Conservation (phyloP, 2,113 vertebrate genomes). For the Misgurnus mizolepis region DNA sequence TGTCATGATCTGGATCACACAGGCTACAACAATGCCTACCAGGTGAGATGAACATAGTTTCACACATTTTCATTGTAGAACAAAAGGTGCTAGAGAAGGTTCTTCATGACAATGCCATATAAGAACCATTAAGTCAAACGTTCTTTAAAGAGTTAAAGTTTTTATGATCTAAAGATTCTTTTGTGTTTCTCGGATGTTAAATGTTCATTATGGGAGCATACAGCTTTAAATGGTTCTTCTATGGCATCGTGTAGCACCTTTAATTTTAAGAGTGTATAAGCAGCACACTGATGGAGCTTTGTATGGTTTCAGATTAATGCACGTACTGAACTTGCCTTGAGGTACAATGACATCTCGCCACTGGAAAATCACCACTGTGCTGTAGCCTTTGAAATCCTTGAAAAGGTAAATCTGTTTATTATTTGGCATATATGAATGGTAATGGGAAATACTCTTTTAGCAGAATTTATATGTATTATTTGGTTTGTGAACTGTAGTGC, state of each 20-base stretch:
- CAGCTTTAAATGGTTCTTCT: too few species aligned
- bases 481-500: too few species aligned
- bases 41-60: conserved; percentile 58
- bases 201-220: too few species aligned
- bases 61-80: neutral
- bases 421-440: neutral
- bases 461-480: too few species aligned
- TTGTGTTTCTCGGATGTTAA: too few species aligned
- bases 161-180: too few species aligned
- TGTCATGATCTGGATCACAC: conserved; percentile 81
- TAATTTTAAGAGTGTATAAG: too few species aligned
- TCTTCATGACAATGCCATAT: too few species aligned
- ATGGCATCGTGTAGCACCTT: too few species aligned
- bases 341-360: conserved; percentile 82
- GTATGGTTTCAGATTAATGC: conserved; percentile 74
- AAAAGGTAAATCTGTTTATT: conserved; percentile 64
- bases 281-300: neutral
- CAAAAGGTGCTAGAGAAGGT: too few species aligned
- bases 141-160: too few species aligned
- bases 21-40: conserved; percentile 82
- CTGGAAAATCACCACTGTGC: conserved; percentile 82
- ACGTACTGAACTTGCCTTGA: conserved; percentile 76
- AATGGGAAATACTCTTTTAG: neutral
- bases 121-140: too few species aligned
- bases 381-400: conserved; percentile 77